A percentile compares a stretch with the other conserved stretches of the same genome.
Evolutionary conservation across 1,140 invertebrate species (phyloP).

Genomic region (Eupristina koningsbergeri): DNA sequence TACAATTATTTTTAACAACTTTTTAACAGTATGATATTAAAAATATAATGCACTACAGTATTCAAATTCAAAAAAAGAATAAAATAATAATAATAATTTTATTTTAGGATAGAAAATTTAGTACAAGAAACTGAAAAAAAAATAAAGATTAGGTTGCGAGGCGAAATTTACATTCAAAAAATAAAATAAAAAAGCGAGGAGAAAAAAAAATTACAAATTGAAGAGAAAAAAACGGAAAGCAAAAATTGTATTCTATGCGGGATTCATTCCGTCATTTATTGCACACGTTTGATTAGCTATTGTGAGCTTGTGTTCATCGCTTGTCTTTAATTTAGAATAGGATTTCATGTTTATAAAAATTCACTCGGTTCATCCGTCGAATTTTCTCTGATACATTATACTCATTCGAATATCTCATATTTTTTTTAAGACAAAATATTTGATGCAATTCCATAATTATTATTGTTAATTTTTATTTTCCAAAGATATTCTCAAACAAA

Average conservation of each 20-base stretch:
- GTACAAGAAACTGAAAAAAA: not conserved
- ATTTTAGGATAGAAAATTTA: not conserved
- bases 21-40: too few relatives aligned
- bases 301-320: not conserved
- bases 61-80: too few relatives aligned
- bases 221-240: not conserved
- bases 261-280: not conserved
- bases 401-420: not conserved
- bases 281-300: conserved; percentile 12
- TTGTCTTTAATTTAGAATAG: not conserved
- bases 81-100: not conserved
- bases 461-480: not conserved
- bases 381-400: not conserved
- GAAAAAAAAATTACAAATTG: not conserved
- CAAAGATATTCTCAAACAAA: too few relatives aligned
- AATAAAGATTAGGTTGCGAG: not conserved
- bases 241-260: not conserved
- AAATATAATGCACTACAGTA: too few relatives aligned
- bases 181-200: too few relatives aligned
- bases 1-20: too few relatives aligned
- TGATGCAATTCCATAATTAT: too few relatives aligned
- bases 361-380: not conserved
- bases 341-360: not conserved
- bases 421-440: not conserved
- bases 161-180: not conserved